These are phyloP conservation scores for Gryllus longicercus DNA, from an alignment of 2,888 invertebrate genomes.

Conservation along the genomic window DNA sequence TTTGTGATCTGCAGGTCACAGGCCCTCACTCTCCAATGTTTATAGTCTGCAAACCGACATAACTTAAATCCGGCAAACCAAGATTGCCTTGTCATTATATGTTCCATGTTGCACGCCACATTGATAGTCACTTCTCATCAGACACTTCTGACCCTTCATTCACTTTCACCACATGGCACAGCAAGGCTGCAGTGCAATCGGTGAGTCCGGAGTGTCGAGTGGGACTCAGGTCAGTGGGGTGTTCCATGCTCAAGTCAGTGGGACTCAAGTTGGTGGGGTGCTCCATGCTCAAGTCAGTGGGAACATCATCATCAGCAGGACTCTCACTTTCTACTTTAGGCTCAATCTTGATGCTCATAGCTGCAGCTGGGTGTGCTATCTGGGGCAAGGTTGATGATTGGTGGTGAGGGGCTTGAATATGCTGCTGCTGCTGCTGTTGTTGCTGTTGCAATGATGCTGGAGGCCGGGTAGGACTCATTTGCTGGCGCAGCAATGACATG, in stretches of 20 bases:
- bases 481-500: conserved; percentile 80
- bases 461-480: conserved; percentile 62
- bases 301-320: conserved; percentile 57
- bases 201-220: conserved; percentile 26
- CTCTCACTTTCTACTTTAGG: conserved; percentile 45
- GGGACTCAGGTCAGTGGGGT: conserved; percentile 34
- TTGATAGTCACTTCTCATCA: conserved; percentile 31
- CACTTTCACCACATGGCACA: conserved; percentile 24
- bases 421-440: conserved; percentile 38
- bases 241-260: conserved; percentile 45
- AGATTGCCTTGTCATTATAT: too few species aligned
- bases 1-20: too few species aligned
- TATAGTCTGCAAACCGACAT: too few species aligned
- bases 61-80: too few species aligned
- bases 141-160: conserved; percentile 23
- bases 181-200: neutral
- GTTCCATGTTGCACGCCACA: neutral
- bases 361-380: conserved; percentile 11
- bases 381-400: conserved; percentile 9
- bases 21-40: too few species aligned
- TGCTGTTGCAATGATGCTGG: conserved; percentile 38
- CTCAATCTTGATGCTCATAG: conserved; percentile 33
- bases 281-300: conserved; percentile 66
- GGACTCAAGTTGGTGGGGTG: conserved; percentile 40
- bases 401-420: conserved; percentile 41